Base-by-base conservation (phyloP, 2,888 invertebrate genomes). In the Patella pellucida region DNA sequence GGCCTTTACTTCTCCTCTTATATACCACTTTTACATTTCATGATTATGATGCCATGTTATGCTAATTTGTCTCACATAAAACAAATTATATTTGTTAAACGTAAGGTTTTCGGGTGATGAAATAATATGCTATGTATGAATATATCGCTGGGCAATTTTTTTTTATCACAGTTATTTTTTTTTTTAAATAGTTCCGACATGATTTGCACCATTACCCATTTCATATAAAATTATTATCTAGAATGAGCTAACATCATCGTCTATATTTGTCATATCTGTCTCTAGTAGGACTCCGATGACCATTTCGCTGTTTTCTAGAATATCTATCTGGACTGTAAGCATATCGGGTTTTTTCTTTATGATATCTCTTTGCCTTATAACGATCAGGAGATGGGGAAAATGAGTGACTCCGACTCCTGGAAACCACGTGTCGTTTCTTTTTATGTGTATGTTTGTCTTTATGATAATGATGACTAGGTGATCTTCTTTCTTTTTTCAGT, bases 381-480 rank as follows among this genome's bases (percentile, higher is more conserved):
- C 52, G 51, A 23, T 50, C 50, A 41, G 19, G 67, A 19, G 62
- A 67, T 23, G 56, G 67, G 15, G 85, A 83, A 15, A 79, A 83
- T 41, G 79, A 78, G 31, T 78, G 80, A 9, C 85, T 85, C 14
- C 75, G 78, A 72, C 85, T 83, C 31, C 74, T 78, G 68, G 85
- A 85, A 3, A 81, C 80, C 41, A 71, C 23, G 50, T 74, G 81
- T 27, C 82, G 83, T 71, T 85, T 85, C 67, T 85, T 78, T 74
- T 86, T 86, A 50, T 83, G 82, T 11, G 83, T 79, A 74, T 80
- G 81, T 74, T 84, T 85, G 70, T 84, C 83, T 75, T 84, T 82
- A 23, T 52, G 71, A 54, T 71, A 72, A 69, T 82, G 80, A 56
- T 84, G 79, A 41, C 84, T 84, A 15, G 83, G 78, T 19, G 79